Conservation (phyloP, 2,888 invertebrate genomes). For the Belgica antarctica region DNA sequence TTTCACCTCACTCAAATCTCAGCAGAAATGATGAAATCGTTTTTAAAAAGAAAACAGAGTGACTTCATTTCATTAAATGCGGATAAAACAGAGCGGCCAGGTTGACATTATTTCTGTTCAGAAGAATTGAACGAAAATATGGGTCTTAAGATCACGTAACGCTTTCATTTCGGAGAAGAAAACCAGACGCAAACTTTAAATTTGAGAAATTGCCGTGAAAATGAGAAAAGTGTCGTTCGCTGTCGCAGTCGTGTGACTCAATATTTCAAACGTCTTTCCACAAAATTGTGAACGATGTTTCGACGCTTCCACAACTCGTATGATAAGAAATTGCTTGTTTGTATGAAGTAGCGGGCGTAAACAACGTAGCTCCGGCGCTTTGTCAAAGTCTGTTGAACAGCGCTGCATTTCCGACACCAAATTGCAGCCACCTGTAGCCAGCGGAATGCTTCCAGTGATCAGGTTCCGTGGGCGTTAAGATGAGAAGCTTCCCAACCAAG, state of each 20-base stretch:
- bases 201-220: background rate
- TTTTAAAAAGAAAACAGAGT: too few relatives aligned
- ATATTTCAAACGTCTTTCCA: background rate
- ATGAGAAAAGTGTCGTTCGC: background rate
- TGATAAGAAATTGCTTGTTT: too few relatives aligned
- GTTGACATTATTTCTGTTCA: too few relatives aligned
- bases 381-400: background rate
- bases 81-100: too few relatives aligned
- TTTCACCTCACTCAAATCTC: too few relatives aligned
- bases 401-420: conserved; percentile 1
- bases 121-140: background rate
- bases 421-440: background rate
- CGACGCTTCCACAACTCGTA: too few relatives aligned
- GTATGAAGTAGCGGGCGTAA: too few relatives aligned
- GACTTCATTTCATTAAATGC: too few relatives aligned
- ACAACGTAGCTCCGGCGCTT: too few relatives aligned
- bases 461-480: background rate
- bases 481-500: too few relatives aligned
- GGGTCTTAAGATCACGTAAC: conserved; percentile 8
- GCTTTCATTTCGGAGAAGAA: background rate
- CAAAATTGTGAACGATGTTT: background rate
- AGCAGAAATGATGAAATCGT: too few relatives aligned
- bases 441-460: background rate
- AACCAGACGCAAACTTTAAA: background rate
- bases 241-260: background rate